phyloP scores from a whole-genome alignment of 2,797 vertebrate species.

The Manis crassicaudata region DNA sequence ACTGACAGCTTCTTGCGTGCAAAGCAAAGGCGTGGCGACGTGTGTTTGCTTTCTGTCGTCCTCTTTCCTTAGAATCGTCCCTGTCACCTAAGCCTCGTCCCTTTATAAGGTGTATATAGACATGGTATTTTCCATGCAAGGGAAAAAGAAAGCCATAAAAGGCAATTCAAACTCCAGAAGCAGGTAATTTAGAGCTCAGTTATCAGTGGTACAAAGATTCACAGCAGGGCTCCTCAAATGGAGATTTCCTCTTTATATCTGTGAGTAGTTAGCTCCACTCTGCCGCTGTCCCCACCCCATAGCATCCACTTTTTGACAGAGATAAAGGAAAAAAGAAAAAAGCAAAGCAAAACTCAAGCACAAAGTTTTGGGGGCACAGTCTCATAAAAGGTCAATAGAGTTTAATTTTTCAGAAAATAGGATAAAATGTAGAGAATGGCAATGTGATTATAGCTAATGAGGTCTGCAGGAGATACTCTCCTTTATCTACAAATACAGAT shows the following conservation, averaged over 20 bases:
- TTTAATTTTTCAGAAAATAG: not conserved
- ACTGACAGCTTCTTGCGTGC: not conserved
- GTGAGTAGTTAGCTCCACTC: not conserved
- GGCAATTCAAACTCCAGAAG: not conserved
- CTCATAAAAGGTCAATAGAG: not conserved
- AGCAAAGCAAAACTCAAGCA: not conserved
- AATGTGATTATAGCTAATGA: not conserved
- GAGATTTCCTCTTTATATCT: not conserved
- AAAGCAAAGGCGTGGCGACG: not conserved
- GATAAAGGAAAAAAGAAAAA: not conserved
- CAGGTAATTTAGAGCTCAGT: not conserved
- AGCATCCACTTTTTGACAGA: not conserved
- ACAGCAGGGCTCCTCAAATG: not conserved
- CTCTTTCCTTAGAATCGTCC: not conserved
- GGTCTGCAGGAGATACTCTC: not conserved
- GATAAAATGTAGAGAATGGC: not conserved
- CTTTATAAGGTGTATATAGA: not conserved
- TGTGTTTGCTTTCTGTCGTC: not conserved
- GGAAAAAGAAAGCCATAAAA: not conserved
- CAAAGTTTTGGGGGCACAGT: not conserved
- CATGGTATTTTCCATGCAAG: not conserved
- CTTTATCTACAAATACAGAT: not conserved
- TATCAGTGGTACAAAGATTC: not conserved
- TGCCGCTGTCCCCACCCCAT: rapidly evolving
- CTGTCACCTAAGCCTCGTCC: not conserved